These are phyloP conservation scores for Tetrao urogallus DNA, from an alignment of 2,113 vertebrate species.

Conservation along the genomic window DNA sequence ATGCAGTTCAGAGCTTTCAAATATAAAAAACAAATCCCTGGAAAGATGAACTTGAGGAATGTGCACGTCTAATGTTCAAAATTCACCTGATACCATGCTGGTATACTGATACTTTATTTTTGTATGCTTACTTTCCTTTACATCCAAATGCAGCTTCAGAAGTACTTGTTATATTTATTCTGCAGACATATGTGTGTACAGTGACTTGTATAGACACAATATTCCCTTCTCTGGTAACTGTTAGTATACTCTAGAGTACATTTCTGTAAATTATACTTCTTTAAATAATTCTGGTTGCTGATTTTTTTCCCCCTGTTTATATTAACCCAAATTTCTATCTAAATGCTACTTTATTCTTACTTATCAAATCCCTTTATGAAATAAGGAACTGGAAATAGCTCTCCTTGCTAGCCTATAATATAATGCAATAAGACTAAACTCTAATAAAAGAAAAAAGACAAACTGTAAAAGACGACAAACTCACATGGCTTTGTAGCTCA, in stretches of 20 bases:
- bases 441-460: not conserved
- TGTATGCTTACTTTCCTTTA: not conserved
- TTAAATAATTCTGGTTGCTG: not conserved
- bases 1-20: not conserved
- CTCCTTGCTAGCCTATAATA: not conserved
- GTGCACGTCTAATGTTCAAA: not conserved
- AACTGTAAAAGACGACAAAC: not conserved
- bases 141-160: not conserved
- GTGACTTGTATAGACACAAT: not conserved
- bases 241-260: not conserved
- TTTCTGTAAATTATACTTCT: not conserved
- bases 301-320: not conserved
- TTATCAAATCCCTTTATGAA: constrained; percentile 1
- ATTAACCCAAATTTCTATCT: not conserved
- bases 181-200: not conserved
- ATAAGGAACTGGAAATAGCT: not conserved
- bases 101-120: not conserved
- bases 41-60: not conserved
- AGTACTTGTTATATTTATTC: not conserved
- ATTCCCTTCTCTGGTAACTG: not conserved
- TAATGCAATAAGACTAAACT: not conserved
- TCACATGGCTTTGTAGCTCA: not conserved
- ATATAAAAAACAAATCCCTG: not conserved
- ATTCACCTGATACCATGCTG: not conserved
- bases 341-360: not conserved